phyloP scores from a whole-genome alignment of 2,888 invertebrate species.

The Dicranocentrus wangi region DNA sequence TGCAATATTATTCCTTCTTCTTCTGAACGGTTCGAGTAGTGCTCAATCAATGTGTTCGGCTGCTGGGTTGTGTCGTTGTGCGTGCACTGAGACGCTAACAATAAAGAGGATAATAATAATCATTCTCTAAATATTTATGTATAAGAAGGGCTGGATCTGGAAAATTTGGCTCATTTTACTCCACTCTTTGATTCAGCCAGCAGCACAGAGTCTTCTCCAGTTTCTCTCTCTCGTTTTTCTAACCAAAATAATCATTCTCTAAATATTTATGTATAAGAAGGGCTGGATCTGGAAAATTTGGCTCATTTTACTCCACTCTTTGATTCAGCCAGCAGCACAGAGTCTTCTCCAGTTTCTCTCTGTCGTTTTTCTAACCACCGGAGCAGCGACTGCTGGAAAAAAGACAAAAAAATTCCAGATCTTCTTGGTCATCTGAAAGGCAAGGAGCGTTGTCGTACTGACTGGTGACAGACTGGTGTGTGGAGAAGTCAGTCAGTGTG shows the following conservation, averaged over 20 bases:
- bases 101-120: slow-evolving; percentile 60
- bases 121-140: slow-evolving; percentile 54
- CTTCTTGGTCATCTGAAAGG: no score
- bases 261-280: slow-evolving; percentile 58
- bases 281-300: slow-evolving; percentile 59
- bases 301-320: slow-evolving; percentile 51
- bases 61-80: no score
- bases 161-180: slow-evolving; percentile 57
- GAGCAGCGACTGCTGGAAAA: no score
- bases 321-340: slow-evolving; percentile 55
- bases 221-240: slow-evolving; percentile 35
- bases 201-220: no score
- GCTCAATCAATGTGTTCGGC: no score
- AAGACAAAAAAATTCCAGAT: no score
- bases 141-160: slow-evolving; percentile 60
- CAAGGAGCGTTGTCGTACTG: no score
- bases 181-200: slow-evolving; percentile 51
- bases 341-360: slow-evolving; percentile 47
- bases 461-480: no score
- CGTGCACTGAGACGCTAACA: slow-evolving; percentile 60
- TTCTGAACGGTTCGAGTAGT: neutral
- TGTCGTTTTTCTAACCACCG: no score
- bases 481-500: neutral
- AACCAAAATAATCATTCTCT: slow-evolving; percentile 58
- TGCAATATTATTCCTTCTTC: no score